Evolutionary conservation across 2,888 invertebrate species (phyloP).

Genomic region (Nebria salina): DNA sequence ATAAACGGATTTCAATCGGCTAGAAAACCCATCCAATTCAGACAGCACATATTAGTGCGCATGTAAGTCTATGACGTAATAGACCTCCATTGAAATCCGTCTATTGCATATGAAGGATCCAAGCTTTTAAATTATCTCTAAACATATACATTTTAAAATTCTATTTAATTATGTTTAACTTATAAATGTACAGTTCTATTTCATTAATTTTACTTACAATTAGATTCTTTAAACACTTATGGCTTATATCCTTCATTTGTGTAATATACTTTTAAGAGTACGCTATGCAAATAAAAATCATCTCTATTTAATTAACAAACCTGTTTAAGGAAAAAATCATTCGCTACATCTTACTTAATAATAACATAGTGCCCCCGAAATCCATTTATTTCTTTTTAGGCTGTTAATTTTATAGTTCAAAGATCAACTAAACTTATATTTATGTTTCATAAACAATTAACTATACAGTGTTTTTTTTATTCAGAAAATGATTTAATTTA

Average conservation of each 20-base stretch:
- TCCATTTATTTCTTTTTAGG: background rate
- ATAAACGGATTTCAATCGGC: background rate
- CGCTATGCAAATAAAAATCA: slow-evolving; percentile 1
- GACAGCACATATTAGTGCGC: background rate
- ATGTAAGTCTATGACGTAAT: background rate
- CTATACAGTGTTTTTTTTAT: background rate
- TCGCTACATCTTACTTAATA: background rate
- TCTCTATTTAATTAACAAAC: slow-evolving; percentile 1
- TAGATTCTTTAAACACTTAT: background rate
- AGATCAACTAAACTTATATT: background rate
- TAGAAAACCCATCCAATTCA: background rate
- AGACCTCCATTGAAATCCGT: background rate
- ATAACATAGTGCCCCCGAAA: background rate
- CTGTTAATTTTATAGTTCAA: background rate
- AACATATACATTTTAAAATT: no score
- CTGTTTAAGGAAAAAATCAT: slow-evolving; percentile 1
- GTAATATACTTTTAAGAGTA: background rate
- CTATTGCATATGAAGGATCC: background rate
- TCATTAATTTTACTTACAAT: no score
- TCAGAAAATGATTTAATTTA: background rate
- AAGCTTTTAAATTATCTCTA: background rate
- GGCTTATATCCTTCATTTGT: background rate
- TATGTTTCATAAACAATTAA: background rate
- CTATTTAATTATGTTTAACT: no score
- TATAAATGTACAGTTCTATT: no score